These are phyloP conservation scores for Spodoptera littoralis DNA, from an alignment of 2,888 invertebrate genomes.

Conservation along the genomic window DNA sequence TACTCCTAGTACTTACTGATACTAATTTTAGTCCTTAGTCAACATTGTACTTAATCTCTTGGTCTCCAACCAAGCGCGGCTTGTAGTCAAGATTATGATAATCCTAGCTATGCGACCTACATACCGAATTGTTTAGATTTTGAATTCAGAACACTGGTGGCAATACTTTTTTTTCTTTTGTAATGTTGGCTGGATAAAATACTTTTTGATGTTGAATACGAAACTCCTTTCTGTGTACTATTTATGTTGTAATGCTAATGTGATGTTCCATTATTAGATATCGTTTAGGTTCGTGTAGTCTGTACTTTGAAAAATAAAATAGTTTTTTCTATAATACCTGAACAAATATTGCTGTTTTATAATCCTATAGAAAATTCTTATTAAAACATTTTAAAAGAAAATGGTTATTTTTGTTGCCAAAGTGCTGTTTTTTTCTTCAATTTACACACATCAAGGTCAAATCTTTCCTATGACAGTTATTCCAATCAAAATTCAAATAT, in stretches of 20 bases:
- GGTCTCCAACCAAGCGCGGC: slow-evolving; percentile 30
- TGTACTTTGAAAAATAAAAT: too few relatives aligned
- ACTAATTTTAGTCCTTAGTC: slow-evolving; percentile 28
- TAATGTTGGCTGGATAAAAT: slow-evolving; percentile 1
- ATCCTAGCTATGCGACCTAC: slow-evolving; percentile 51
- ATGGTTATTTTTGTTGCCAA: too few relatives aligned
- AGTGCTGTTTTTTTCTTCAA: too few relatives aligned
- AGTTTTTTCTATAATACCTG: too few relatives aligned
- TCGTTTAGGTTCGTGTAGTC: background rate
- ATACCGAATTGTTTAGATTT: slow-evolving; percentile 44
- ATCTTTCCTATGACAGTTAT: too few relatives aligned
- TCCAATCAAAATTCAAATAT: slow-evolving; percentile 34
- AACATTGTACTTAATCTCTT: slow-evolving; percentile 43
- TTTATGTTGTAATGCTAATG: slow-evolving; percentile 1
- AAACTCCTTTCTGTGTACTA: background rate
- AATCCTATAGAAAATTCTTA: too few relatives aligned
- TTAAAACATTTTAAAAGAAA: too few relatives aligned
- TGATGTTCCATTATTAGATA: background rate
- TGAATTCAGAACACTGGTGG: slow-evolving; percentile 36
- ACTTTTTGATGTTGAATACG: slow-evolving; percentile 12
- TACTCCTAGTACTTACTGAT: slow-evolving; percentile 7
- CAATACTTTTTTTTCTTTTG: slow-evolving; percentile 13
- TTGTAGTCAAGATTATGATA: slow-evolving; percentile 53
- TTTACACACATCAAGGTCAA: too few relatives aligned
- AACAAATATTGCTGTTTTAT: too few relatives aligned